Evolutionary conservation across 2,797 vertebrate genomes (phyloP).

Genomic region (Aerospiza tachiro): DNA sequence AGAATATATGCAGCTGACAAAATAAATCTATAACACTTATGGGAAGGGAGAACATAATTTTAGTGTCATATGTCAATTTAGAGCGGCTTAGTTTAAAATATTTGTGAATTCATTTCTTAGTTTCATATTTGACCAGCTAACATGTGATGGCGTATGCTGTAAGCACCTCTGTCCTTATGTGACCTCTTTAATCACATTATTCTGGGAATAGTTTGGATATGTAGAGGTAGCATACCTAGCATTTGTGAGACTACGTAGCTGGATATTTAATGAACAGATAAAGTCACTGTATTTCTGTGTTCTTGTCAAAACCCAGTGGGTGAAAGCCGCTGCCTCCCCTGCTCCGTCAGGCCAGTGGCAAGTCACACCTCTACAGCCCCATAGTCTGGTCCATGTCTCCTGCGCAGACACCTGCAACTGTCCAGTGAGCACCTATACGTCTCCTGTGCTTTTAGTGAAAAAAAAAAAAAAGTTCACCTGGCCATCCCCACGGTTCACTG

Average conservation of each 20-base stretch:
- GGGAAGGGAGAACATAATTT: neutral
- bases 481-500: neutral
- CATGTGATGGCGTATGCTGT: neutral
- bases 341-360: neutral
- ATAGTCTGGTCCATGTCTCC: neutral
- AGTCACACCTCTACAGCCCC: neutral
- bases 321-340: neutral
- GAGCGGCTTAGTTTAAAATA: neutral
- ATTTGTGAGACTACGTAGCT: neutral
- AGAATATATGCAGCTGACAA: neutral
- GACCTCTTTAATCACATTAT: neutral
- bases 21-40: neutral
- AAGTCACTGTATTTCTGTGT: neutral
- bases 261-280: neutral
- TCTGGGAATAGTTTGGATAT: neutral
- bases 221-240: neutral
- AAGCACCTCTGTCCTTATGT: neutral
- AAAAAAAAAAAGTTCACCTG: neutral
- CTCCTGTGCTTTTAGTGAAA: neutral
- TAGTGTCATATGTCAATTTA: neutral
- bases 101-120: neutral
- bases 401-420: neutral
- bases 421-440: neutral
- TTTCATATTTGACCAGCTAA: neutral
- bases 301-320: neutral